Base-by-base conservation (phyloP, 2,888 invertebrate species). In the Pheosia gnoma region DNA sequence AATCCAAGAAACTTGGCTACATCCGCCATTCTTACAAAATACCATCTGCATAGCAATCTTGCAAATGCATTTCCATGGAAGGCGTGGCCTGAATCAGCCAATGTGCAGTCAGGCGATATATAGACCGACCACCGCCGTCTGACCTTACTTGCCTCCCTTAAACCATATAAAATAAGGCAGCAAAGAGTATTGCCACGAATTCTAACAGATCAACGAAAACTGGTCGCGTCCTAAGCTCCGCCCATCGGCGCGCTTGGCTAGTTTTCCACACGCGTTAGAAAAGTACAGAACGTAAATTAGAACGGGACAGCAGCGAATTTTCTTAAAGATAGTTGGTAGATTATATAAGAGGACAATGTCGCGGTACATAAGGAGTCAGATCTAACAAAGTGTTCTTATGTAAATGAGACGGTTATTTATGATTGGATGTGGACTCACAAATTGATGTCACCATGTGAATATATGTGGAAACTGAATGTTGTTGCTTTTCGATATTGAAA, bases 91-190 rank as follows among this genome's bases (percentile, higher is more conserved):
- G 81, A 85, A 87, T 87, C 92, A 89, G 87, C 93, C 94, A 94
- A 94, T 94, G 94, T 93, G 90, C 92, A 94, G 63, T 92, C 91
- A 93, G 89, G 92, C 94, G 93, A 89, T 91, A 89, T 91, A 85
- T 93, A 91, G 89, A 82, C 81, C 88, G 84, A 71, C 91, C 89
- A 89, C 36, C 59, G 3, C 53, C 11, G 36, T 39, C 8, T 66
- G 86, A 80, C 59, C 86, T 76, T 2, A 86, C 80, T 66, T 74
- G 63, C 74, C 74, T 72, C 83, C 78, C 80, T 67, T 66, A 66
- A 58, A 65, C 70, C 64, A 79, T 72, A 62, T 65, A 74, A 81
- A 83, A 75, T 66, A 62, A 79, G 75, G 69, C 72, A 62, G 66
- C 59, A 63, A 75, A 82, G 83, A 81, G 83, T 70, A 68, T 71